Evolutionary conservation across 2,113 vertebrate species (phyloP), one percentile per base, ranked within the genome.

Genomic region (Peucedramus taeniatus): DNA sequence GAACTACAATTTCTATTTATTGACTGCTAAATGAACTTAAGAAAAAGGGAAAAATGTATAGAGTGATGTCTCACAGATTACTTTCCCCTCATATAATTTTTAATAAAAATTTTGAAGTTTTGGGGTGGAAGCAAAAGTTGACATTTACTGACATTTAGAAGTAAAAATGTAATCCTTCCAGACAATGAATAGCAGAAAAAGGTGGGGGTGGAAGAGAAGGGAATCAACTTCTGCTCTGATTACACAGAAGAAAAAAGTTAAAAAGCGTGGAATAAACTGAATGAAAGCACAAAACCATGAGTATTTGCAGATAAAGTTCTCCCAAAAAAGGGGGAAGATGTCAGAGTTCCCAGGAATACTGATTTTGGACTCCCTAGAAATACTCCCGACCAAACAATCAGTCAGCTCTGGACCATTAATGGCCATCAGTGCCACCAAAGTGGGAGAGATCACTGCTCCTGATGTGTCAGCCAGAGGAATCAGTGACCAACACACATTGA

Each of bases 121-220:
- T 78, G 44, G 19, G 49, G 64, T 94, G 23, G 91, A 95, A 87
- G 66, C 44, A 83, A 93, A 94, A 92, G 82, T 49, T 91, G 83
- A 92, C 95, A 94, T 97, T 97, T 94, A 90, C 91, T 96, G 91
- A 94, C 93, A 92, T 94, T 95, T 83, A 85, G 75, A 51, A 91
- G 91, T 91, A 90, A 92, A 86, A 94, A 94, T 40, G 56, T 57
- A 96, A 95, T 95, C 74, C 81, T 95, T 94, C 89, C 86, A 93
- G 69, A 86, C 61, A 83, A 92, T 63, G 84, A 92, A 70, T 40
- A 89, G 49, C 63, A 89, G 80, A 26, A 76, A 89, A 92, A 91
- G 40, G 54, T 86, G 86, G 94, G 83, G 85, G 86, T 85, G 78
- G 80, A 91, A 89, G 39, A 74, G 53, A 89, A 94, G 53, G 56